phyloP scores from a whole-genome alignment of 1,140 invertebrate species.

The Bombus cullumanus region DNA sequence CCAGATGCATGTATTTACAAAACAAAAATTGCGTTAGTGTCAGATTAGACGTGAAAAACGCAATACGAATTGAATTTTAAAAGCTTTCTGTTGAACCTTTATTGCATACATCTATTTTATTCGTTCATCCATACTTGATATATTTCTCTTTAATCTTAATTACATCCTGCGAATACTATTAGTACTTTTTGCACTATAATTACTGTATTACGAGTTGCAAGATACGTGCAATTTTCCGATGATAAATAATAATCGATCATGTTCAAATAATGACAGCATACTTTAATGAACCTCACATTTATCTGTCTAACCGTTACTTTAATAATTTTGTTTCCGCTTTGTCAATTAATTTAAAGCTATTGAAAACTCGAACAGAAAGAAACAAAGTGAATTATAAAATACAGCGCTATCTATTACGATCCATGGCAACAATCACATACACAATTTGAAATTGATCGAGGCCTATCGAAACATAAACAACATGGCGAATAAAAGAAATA shows the following conservation, averaged over 20 bases:
- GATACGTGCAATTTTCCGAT: conserved; percentile 79
- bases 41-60: conserved; percentile 10
- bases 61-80: conserved; percentile 40
- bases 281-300: conserved; percentile 18
- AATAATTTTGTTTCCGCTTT: neutral
- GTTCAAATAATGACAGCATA: conserved; percentile 73
- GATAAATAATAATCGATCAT: conserved; percentile 81
- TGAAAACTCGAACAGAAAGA: neutral
- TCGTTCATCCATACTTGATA: conserved; percentile 5
- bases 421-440: conserved; percentile 7
- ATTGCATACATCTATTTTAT: neutral
- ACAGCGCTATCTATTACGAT: conserved; percentile 7
- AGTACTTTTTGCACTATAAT: conserved; percentile 79
- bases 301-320: neutral
- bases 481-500: conserved; percentile 43
- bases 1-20: neutral
- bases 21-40: conserved; percentile 13
- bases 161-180: conserved; percentile 62
- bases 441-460: conserved; percentile 34
- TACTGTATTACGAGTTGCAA: conserved; percentile 79
- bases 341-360: neutral
- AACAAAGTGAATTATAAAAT: neutral
- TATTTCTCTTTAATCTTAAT: conserved; percentile 61
- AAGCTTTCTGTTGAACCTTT: neutral
- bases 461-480: conserved; percentile 57